Percentiles rank a stretch among this genome's conserved stretches.
Evolutionary conservation across 1,140 invertebrate species (phyloP).

Genomic region (Euborellia annulipes): DNA sequence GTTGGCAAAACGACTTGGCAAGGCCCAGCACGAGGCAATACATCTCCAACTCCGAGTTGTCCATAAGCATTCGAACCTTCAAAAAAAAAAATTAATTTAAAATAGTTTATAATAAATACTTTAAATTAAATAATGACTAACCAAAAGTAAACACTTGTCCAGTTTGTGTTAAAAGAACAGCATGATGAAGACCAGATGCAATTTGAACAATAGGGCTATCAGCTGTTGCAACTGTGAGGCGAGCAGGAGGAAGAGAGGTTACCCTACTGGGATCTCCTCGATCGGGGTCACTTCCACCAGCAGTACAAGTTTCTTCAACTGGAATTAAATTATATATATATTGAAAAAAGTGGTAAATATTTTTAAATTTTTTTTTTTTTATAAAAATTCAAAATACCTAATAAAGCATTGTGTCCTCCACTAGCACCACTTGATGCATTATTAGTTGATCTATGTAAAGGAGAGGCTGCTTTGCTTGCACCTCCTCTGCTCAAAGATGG

Average conservation of each 20-base stretch:
- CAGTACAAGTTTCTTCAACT: conserved; percentile 26
- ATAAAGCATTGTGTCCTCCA: too few relatives aligned
- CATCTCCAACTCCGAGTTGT: conserved; percentile 80
- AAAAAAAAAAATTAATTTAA: too few relatives aligned
- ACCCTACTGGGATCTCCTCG: conserved; percentile 43
- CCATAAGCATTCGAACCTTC: conserved; percentile 47
- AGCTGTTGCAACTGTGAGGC: conserved; percentile 42
- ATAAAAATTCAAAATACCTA: not conserved
- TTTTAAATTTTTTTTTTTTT: too few relatives aligned
- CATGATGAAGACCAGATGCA: conserved; percentile 81
- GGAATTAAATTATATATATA: conserved; percentile 1
- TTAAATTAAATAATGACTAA: too few relatives aligned
- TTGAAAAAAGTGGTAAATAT: too few relatives aligned
- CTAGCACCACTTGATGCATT: not conserved
- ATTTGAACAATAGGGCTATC: conserved; percentile 62
- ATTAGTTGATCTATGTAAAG: not conserved
- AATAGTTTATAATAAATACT: too few relatives aligned
- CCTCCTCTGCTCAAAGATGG: conserved; percentile 4
- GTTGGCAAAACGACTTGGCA: conserved; percentile 57
- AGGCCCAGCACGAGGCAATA: conserved; percentile 53
- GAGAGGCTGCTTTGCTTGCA: conserved; percentile 3
- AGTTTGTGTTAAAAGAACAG: conserved; percentile 48
- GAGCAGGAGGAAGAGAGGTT: conserved; percentile 62
- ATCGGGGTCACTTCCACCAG: conserved; percentile 40
- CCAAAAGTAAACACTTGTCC: conserved; percentile 79